Conservation (phyloP, 1,140 invertebrate species). For the Latrodectus geometricus region DNA sequence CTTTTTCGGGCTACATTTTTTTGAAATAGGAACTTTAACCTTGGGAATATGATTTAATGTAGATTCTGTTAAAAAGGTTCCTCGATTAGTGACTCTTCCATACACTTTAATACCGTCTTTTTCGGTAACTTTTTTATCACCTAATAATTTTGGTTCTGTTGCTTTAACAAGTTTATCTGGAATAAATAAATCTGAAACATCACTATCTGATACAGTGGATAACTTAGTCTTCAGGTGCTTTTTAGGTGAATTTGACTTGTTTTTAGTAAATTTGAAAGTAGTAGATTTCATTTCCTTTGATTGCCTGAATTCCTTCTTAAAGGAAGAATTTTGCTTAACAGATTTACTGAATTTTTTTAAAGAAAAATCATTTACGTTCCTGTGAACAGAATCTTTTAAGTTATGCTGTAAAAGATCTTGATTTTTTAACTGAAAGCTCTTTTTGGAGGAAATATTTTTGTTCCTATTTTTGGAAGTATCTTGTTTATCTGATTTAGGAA, state of each 20-base stretch:
- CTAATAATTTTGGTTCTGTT: not conserved
- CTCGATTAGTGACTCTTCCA: conserved; percentile 44
- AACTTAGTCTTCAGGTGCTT: not conserved
- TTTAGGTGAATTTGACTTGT: not conserved
- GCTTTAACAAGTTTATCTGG: not conserved
- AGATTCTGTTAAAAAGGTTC: conserved; percentile 36
- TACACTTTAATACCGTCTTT: conserved; percentile 9
- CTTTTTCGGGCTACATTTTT: not conserved
- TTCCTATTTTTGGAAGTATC: not conserved
- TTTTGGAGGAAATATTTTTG: not conserved
- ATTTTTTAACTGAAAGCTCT: not conserved
- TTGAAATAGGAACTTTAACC: conserved; percentile 10
- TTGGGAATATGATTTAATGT: not conserved
- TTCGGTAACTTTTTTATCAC: not conserved
- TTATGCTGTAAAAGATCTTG: not conserved
- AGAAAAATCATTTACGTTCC: not conserved
- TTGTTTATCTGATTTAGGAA: not conserved
- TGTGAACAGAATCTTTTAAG: not conserved
- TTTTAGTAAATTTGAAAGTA: not conserved
- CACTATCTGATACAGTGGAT: not conserved
- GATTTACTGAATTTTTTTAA: not conserved
- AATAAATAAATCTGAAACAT: not conserved
- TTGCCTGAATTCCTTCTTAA: not conserved
- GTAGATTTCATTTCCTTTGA: not conserved
- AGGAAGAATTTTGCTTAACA: not conserved